Conservation (phyloP, 2,797 vertebrate genomes). For the Eupleurogrammus muticus region DNA sequence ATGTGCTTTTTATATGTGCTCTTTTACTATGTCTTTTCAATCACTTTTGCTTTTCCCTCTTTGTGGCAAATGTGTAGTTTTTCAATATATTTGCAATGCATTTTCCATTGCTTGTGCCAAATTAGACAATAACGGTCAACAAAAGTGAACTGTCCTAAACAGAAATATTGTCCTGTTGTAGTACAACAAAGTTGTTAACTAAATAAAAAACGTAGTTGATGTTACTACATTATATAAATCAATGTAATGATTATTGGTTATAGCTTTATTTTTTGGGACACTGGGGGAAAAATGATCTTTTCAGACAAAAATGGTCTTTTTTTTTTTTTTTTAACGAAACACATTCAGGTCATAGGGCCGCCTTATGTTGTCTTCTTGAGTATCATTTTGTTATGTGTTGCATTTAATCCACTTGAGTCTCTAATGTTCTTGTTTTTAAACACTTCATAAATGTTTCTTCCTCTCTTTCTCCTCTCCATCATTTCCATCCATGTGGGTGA, state of each 20-base stretch:
- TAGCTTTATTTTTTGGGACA: not conserved
- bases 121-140: not conserved
- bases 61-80: slow-evolving; percentile 18
- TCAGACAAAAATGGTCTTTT: not conserved
- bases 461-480: slow-evolving; percentile 84
- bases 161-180: slow-evolving; percentile 13
- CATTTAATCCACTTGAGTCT: slow-evolving; percentile 65
- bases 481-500: slow-evolving; percentile 92
- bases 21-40: slow-evolving; percentile 41
- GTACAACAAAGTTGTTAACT: not conserved
- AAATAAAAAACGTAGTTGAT: not conserved
- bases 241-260: not conserved
- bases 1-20: slow-evolving; percentile 42
- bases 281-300: not conserved
- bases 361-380: slow-evolving; percentile 43
- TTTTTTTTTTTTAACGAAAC: not conserved
- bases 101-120: slow-evolving; percentile 4
- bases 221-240: not conserved
- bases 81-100: slow-evolving; percentile 22
- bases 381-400: slow-evolving; percentile 64
- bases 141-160: not conserved
- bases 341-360: not conserved
- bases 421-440: slow-evolving; percentile 70
- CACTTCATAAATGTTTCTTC: slow-evolving; percentile 81
- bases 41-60: slow-evolving; percentile 41